Evolutionary conservation across 1,140 invertebrate species (phyloP), one percentile per base, ranked within the genome.

Genomic region (Coenobita brevimanus): DNA sequence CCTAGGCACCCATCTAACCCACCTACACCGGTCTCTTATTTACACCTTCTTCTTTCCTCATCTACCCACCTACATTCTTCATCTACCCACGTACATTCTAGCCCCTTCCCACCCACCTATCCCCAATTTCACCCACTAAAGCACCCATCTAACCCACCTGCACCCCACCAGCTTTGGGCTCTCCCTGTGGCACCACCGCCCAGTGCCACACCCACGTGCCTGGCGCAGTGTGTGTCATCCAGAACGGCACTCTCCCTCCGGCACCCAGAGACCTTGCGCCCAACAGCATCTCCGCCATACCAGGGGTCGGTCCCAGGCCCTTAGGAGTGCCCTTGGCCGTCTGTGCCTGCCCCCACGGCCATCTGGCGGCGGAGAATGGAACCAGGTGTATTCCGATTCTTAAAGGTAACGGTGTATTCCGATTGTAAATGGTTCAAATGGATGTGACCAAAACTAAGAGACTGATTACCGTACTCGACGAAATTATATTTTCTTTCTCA

Each of bases 181-280:
- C 85, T 0, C 64, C 85, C 27, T 87, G 85, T 71, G 85, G 85
- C 24, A 87, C 85, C 33, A 80, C 24, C 27, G 85, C 76, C 46
- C 85, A 87, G 64, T 87, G 85, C 67, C 54, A 62, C n/a, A 60
- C 24, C 27, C 10, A 73, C 64, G 46, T 87, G 8, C 85, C 76
- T 3, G 85, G 85, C 6, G 30, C 85, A 8, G 54, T 87, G 3
- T 87, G 85, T 62, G 76, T 87, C 64, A 87, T 87, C 60, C 85
- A 87, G 46, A 27, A n/a, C 17, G 30, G 41, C 4, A 6, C 2
- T 41, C 17, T 24, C 17, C 54, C 6, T 1, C 15, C 57, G 17
- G 36, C 4, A 46, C 30, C 21, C 21, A 50, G 17, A 2, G n/a
- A 41, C 17, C 36, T 15, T 17, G 30, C 82, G 46, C 79, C 57